phyloP scores from a whole-genome alignment of 2,113 vertebrate species.

The Craseonycteris thonglongyai region DNA sequence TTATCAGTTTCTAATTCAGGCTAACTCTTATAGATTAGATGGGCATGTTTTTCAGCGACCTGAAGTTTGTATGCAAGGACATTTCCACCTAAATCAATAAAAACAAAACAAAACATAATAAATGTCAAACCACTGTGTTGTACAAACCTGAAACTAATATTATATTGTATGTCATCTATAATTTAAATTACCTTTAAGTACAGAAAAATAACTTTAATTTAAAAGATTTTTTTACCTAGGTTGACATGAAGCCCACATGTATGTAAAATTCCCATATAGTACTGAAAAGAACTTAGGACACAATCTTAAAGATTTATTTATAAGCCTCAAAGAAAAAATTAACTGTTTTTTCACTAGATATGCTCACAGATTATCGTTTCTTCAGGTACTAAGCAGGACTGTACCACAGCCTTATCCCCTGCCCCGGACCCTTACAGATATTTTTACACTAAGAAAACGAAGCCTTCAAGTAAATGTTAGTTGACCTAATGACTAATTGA shows the following conservation, averaged over 20 bases:
- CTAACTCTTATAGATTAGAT: neutral
- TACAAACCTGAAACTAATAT: neutral
- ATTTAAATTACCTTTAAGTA: neutral
- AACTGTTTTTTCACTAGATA: neutral
- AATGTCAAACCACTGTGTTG: neutral
- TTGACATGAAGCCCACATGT: neutral
- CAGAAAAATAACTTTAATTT: neutral
- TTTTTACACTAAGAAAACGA: slow-evolving; percentile 33
- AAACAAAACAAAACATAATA: neutral
- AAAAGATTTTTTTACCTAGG: neutral
- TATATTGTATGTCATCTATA: neutral
- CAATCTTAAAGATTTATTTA: slow-evolving; percentile 5
- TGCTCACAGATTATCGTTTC: neutral
- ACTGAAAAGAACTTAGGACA: neutral
- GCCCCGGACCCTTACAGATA: neutral
- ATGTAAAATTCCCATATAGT: neutral
- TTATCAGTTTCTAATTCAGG: neutral
- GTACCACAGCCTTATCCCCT: neutral
- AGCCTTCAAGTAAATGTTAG: slow-evolving; percentile 6
- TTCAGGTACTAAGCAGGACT: neutral
- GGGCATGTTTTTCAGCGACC: slow-evolving; percentile 1
- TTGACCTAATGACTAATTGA: slow-evolving; percentile 42
- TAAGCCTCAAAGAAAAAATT: neutral
- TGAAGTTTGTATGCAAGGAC: neutral
- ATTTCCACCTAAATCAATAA: neutral